Evolutionary conservation across 2,113 vertebrate species (phyloP), one percentile per base, ranked within the genome.

Genomic region (Nesogale talazaci): DNA sequence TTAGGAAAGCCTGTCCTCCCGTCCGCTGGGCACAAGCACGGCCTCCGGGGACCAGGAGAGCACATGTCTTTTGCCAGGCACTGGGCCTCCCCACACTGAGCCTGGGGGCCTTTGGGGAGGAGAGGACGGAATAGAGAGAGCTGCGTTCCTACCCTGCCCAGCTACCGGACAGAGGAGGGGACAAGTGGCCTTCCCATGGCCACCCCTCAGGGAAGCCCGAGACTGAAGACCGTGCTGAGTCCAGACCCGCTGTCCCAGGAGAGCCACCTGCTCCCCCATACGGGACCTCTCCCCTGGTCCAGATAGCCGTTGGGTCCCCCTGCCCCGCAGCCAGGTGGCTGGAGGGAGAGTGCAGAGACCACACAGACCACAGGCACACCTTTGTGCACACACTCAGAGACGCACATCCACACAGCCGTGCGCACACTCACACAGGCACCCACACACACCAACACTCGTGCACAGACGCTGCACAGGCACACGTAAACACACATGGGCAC

Each of bases 141-240:
- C 0, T 1, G 4, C 2, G 15, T 0, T 1, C 52, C 40, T 42
- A 9, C 14, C 46, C 46, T 0, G 1, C 6, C 20, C 10, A 0
- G 1, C 0, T 0, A 36, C 61, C 4, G 20, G 15, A 0, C 6
- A 29, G 22, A 10, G 31, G 23, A 72, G 3, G 23, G 29, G 52
- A 57, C 22, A 6, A 31, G 16, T n/a, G 34, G 1, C 22, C n/a
- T n/a, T n/a, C 80, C 56, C 4, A 27, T 52, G 8, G 36, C 36
- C 61, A 56, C 57, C 38, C 25, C 34, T 3, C 2, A 1, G 57
- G 34, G 6, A 56, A 1, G 4, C n/a, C 1, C 0, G 8, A 11
- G 1, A 23, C 6, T 6, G 6, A 6, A 17, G 42, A 2, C 11
- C 10, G 29, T 23, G 2, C 38, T 27, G 42, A 12, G 6, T 8